Conservation (phyloP, 2,113 vertebrate genomes). For the Carassius auratus region DNA sequence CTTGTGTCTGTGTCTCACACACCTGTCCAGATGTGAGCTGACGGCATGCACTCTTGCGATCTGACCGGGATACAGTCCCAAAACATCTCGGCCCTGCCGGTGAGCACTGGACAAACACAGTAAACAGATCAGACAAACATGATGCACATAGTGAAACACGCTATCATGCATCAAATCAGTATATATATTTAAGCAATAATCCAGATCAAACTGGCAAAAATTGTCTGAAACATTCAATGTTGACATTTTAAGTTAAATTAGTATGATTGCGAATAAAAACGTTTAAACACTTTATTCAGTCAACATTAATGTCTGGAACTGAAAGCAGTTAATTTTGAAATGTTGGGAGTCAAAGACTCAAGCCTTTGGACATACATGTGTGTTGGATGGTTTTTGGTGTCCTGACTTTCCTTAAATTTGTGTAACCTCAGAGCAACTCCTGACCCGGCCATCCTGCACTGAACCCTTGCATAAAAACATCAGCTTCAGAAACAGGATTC, state of each 20-base stretch:
- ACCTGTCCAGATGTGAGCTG: conserved; percentile 58
- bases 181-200: background rate
- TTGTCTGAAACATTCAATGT: background rate
- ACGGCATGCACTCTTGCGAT: conserved; percentile 63
- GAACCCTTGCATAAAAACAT: background rate
- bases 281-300: background rate
- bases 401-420: conserved; percentile 63
- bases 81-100: conserved; percentile 59
- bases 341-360: background rate
- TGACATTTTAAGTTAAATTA: background rate
- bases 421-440: conserved; percentile 67
- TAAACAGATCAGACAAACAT: background rate
- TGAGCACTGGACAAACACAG: conserved; percentile 39
- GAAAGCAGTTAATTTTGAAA: background rate
- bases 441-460: conserved; percentile 63
- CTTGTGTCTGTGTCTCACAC: background rate
- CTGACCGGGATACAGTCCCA: conserved; percentile 70
- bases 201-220: background rate
- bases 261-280: background rate
- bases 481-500: background rate
- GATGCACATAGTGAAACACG: background rate
- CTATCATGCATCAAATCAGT: background rate
- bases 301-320: background rate
- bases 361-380: background rate
- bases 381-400: background rate